Percentiles rank a stretch among this genome's conserved stretches.
These are phyloP conservation scores for Eciton burchellii DNA, from an alignment of 1,140 invertebrate genomes.

Conservation along the genomic window DNA sequence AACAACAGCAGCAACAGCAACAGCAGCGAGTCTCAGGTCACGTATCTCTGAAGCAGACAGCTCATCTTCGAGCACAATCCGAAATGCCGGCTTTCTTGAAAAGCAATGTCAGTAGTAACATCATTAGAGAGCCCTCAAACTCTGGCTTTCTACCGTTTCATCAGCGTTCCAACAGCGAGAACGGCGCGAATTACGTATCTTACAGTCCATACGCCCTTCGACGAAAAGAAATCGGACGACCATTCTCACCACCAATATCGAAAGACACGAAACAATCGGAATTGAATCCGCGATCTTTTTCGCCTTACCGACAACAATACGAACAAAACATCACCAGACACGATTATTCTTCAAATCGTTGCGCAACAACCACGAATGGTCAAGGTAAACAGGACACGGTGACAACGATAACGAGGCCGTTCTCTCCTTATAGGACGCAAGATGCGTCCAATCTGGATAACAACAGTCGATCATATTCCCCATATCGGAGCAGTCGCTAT, in stretches of 20 bases:
- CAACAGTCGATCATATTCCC: conserved; percentile 72
- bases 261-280: conserved; percentile 69
- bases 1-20: conserved; percentile 69
- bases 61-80: conserved; percentile 77
- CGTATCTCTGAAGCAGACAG: conserved; percentile 81
- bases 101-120: conserved; percentile 68
- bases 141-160: conserved; percentile 76
- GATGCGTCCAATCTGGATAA: conserved; percentile 66
- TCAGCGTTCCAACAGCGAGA: conserved; percentile 80
- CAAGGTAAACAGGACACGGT: conserved; percentile 68
- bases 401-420: conserved; percentile 64
- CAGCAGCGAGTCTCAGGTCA: conserved; percentile 79
- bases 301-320: conserved; percentile 74
- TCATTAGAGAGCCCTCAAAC: conserved; percentile 77
- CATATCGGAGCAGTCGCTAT: conserved; percentile 77
- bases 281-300: conserved; percentile 70
- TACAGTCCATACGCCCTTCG: conserved; percentile 83
- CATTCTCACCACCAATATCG: conserved; percentile 77
- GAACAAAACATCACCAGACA: conserved; percentile 67
- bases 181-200: conserved; percentile 79
- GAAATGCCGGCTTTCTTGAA: conserved; percentile 77
- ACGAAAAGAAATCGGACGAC: conserved; percentile 79
- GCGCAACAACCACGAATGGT: conserved; percentile 74
- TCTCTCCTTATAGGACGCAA: conserved; percentile 73
- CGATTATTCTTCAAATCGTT: conserved; percentile 70